Evolutionary conservation across 2,888 invertebrate genomes (phyloP).

Genomic region (Nomada hirtipes): DNA sequence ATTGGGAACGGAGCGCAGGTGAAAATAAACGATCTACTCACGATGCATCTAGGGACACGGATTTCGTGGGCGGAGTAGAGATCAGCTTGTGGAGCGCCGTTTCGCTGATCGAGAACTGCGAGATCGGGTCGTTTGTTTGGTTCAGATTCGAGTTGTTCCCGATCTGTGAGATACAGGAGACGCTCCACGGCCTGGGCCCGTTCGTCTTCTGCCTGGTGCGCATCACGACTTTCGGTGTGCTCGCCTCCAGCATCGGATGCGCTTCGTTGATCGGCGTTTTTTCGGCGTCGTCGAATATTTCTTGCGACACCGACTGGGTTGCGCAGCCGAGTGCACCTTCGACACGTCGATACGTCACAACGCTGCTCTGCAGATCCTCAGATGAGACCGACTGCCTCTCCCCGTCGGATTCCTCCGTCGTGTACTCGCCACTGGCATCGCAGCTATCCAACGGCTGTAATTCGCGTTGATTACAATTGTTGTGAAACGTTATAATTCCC

Average conservation of each 20-base stretch:
- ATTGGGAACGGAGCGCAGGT: background rate
- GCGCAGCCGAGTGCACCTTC: constrained; percentile 72
- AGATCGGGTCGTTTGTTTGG: constrained; percentile 78
- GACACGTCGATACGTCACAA: constrained; percentile 87
- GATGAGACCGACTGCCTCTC: constrained; percentile 90
- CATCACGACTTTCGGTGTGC: constrained; percentile 87
- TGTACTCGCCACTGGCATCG: constrained; percentile 96
- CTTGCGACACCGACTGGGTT: constrained; percentile 81
- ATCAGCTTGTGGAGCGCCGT: constrained; percentile 92
- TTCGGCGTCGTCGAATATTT: constrained; percentile 81
- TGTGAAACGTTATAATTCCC: constrained; percentile 53
- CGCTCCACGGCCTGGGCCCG: constrained; percentile 92
- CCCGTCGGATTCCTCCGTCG: constrained; percentile 90
- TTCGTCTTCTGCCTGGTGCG: constrained; percentile 87
- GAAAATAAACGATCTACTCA: constrained; percentile 67
- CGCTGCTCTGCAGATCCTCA: constrained; percentile 91
- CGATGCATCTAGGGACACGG: constrained; percentile 81
- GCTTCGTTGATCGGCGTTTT: constrained; percentile 75
- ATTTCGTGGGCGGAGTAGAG: constrained; percentile 82
- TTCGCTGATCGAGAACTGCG: constrained; percentile 93
- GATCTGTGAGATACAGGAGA: constrained; percentile 93
- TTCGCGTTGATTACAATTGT: constrained; percentile 52
- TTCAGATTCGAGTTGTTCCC: constrained; percentile 74
- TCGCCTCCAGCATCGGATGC: constrained; percentile 69
- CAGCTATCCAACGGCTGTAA: constrained; percentile 90